Evolutionary conservation across 2,113 vertebrate genomes (phyloP), one percentile per base, ranked within the genome.

Genomic region (Euleptes europaea): DNA sequence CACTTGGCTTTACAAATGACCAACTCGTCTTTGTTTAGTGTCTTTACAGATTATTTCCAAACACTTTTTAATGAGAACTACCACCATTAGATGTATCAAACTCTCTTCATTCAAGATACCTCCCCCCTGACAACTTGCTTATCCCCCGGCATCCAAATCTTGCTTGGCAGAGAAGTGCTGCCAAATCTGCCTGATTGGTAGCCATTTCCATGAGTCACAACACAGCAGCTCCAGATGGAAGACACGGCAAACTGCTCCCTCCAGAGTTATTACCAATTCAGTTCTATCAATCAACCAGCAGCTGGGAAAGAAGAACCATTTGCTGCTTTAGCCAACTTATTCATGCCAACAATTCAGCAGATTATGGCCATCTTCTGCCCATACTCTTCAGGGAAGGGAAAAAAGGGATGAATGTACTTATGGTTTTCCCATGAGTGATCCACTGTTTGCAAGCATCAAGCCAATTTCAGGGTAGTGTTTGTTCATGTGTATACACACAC

Each of bases 181-280:
- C 91, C 95, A 95, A 92, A 81, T 79, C 72, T 80, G 88, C 84
- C 92, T 93, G 92, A 87, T 95, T 90, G 88, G 73, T 86, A 93
- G 91, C 86, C 87, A 84, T 94, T 82, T 92, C 90, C 0, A 5
- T 90, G 88, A 96, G 94, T 86, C 93, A 12, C 78, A 93, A 93
- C 92, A 92, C 91, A 94, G 92, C 84, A 94, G 88, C 92, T 96
- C 95, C 96, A 96, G 96, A 96, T 95, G 96, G 95, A 95, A 94
- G 85, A 88, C 80, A 92, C 85, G 85, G 93, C 86, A 94, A 95
- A 95, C 84, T 88, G 92, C 84, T 96, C 95, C 91, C 94, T 92
- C 79, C 91, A 94, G 95, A 94, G 75, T 87, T 89, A 91, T 89
- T 91, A 91, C 91, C 74, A 44, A 19, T 74, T 94, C 87, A 76